Evolutionary conservation across 2,797 vertebrate genomes (phyloP).

Genomic region (Sorex maritimensis): DNA sequence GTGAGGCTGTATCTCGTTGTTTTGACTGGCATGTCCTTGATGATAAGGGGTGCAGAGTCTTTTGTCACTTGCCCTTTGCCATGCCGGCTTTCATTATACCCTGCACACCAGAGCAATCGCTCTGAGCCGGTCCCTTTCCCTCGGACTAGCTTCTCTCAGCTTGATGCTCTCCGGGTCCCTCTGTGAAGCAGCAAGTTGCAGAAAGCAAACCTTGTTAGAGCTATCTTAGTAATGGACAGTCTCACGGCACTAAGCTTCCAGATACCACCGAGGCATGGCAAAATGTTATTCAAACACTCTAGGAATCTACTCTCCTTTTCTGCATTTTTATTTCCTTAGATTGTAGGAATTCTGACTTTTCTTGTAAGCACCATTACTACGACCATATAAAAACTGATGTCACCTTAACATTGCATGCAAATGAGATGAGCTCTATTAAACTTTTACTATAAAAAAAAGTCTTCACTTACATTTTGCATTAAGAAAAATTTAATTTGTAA

Average conservation of each 20-base stretch:
- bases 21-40: too few relatives aligned
- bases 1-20: too few relatives aligned
- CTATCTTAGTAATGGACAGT: conserved; percentile 48
- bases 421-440: neutral
- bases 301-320: neutral
- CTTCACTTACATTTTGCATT: too few relatives aligned
- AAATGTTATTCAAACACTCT: conserved; percentile 6
- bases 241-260: conserved; percentile 41
- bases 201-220: neutral
- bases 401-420: neutral
- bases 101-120: neutral
- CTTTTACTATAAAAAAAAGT: too few relatives aligned
- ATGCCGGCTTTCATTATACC: neutral
- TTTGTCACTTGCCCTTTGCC: too few relatives aligned
- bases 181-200: too few relatives aligned
- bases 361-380: conserved; percentile 21
- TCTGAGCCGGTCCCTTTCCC: neutral
- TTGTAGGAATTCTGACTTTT: conserved; percentile 41
- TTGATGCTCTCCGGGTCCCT: too few relatives aligned
- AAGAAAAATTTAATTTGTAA: neutral
- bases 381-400: neutral
- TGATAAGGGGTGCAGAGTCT: too few relatives aligned
- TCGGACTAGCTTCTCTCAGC: too few relatives aligned
- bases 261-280: neutral
- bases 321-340: neutral